phyloP scores from a whole-genome alignment of 2,888 invertebrate genomes.

The Amphipyra tragopoginis region DNA sequence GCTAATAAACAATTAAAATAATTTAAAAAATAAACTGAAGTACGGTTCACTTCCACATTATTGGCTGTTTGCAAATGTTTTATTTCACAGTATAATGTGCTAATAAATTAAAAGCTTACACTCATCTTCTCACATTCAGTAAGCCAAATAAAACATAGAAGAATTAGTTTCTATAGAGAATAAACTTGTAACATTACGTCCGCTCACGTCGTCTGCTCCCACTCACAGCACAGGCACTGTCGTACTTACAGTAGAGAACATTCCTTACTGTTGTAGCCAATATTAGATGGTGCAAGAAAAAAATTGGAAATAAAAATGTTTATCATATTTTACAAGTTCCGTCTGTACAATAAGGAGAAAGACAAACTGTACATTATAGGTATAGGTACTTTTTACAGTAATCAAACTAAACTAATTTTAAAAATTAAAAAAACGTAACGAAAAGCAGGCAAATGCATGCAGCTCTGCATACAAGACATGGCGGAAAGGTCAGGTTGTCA shows the following conservation, averaged over 20 bases:
- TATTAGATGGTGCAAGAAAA: slow-evolving; percentile 92
- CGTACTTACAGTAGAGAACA: slow-evolving; percentile 90
- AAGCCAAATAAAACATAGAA: slow-evolving; percentile 86
- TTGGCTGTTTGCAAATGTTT: slow-evolving; percentile 67
- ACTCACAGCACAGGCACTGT: slow-evolving; percentile 75
- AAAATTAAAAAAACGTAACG: slow-evolving; percentile 90
- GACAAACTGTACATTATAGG: slow-evolving; percentile 87
- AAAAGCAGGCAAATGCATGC: slow-evolving; percentile 94
- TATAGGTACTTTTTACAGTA: slow-evolving; percentile 86
- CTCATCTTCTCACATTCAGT: slow-evolving; percentile 82
- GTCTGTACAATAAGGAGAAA: slow-evolving; percentile 88
- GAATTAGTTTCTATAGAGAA: slow-evolving; percentile 68
- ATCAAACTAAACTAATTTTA: slow-evolving; percentile 88
- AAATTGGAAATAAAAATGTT: slow-evolving; percentile 92
- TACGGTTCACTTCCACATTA: slow-evolving; percentile 79
- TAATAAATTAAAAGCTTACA: slow-evolving; percentile 66
- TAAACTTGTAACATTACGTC: slow-evolving; percentile 70
- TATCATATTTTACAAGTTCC: slow-evolving; percentile 87
- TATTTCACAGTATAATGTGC: slow-evolving; percentile 64
- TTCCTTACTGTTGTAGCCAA: slow-evolving; percentile 91
- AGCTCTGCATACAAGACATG: slow-evolving; percentile 91
- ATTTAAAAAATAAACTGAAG: slow-evolving; percentile 78
- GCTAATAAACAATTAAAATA: slow-evolving; percentile 86
- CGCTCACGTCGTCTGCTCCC: slow-evolving; percentile 79
- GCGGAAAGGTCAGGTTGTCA: slow-evolving; percentile 92